Evolutionary conservation across 2,797 vertebrate genomes (phyloP), one percentile per base, ranked within the genome.

Genomic region (Tadarida brasiliensis): DNA sequence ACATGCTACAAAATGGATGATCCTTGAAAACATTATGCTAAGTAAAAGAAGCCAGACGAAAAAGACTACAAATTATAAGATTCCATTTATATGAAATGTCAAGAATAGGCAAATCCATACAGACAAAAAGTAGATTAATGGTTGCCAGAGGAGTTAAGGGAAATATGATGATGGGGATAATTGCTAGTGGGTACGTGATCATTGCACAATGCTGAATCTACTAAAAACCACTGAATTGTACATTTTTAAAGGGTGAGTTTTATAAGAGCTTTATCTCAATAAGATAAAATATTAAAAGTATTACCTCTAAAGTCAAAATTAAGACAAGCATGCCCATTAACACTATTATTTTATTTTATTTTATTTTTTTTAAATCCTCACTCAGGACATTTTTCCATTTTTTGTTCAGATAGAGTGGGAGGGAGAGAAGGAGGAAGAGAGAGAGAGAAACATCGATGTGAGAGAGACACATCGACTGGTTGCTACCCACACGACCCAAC

Each of bases 291-390:
- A 89, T 54, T 67, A 57, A 3, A 90, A 94, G 28, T 77, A 90
- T 56, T 92, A 63, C 56, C 87, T 74, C 51, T 76, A 33, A 85
- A 86, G 85, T 87, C 70, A 95, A 76, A 90, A 82, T 95, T 82
- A 83, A 92, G 47, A 68, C 15, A 91, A 81, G 14, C 33, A 91
- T 95, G 33, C 11, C 56, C 56, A 59, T 57, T 90, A 91, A 90
- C 12, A 77, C 59, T 77, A 67, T 80, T 67, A 87, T 28, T 93
- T n/a, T n/a, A n/a, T n/a, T n/a, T n/a, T n/a, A n/a, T n/a, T n/a
- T n/a, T n/a, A n/a, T n/a, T n/a, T n/a, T n/a, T n/a, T n/a, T n/a
- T n/a, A n/a, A n/a, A n/a, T n/a, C n/a, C n/a, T n/a, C n/a, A n/a
- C n/a, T n/a, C n/a, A n/a, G n/a, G n/a, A n/a, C n/a, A n/a, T n/a